These are phyloP conservation scores for Aegithalos caudatus DNA, from an alignment of 2,113 vertebrate species.

Conservation along the genomic window DNA sequence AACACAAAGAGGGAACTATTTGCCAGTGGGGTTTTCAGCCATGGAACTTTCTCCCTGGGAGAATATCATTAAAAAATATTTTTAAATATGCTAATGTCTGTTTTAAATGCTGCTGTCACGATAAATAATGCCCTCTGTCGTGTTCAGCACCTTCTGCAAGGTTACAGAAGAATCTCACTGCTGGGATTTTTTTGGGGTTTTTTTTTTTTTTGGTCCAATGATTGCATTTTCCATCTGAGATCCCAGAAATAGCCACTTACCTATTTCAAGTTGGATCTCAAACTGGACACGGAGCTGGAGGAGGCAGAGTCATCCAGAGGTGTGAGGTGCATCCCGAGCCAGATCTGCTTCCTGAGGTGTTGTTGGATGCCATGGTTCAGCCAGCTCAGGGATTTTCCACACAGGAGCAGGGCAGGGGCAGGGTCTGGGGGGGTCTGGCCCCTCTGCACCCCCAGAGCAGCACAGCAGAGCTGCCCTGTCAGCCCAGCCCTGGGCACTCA, in stretches of 20 bases:
- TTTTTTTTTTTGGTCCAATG: not conserved
- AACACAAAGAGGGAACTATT: conserved; percentile 24
- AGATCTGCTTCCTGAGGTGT: not conserved
- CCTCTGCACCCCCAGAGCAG: not conserved
- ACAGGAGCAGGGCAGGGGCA: not conserved
- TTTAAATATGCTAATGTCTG: not conserved
- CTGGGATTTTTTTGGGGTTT: not conserved
- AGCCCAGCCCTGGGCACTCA: not conserved
- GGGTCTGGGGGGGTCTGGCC: not conserved
- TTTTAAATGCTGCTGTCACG: not conserved
- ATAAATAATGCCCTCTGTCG: not conserved
- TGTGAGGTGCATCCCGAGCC: not conserved
- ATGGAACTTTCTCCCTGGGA: not conserved
- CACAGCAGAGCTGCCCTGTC: not conserved
- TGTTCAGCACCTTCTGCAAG: not conserved
- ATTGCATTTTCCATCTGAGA: not conserved
- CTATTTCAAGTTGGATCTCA: not conserved
- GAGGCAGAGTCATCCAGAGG: not conserved
- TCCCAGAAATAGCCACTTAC: not conserved
- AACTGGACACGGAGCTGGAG: not conserved
- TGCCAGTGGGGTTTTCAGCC: not conserved
- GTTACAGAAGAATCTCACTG: not conserved
- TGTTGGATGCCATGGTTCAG: fast-evolving
- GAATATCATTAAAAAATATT: not conserved
- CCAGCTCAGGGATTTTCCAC: not conserved